Conservation (phyloP, 2,113 vertebrate species). For the Rhynchomys soricoides region DNA sequence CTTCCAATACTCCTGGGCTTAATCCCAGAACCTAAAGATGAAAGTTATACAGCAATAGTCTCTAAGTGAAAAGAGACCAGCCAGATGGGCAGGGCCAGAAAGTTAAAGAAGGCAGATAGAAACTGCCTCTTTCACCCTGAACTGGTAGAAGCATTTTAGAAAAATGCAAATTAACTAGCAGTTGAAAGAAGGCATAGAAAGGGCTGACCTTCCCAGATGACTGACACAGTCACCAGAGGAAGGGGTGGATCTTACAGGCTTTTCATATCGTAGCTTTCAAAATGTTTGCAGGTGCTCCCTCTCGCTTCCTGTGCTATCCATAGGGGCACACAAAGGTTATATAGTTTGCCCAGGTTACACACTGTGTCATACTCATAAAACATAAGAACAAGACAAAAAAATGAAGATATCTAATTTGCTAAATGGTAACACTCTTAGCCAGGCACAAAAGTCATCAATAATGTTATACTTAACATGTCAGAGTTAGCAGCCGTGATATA, state of each 20-base stretch:
- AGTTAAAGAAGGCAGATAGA: background rate
- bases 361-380: slow-evolving; percentile 44
- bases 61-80: background rate
- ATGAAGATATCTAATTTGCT: slow-evolving; percentile 68
- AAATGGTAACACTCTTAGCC: slow-evolving; percentile 65
- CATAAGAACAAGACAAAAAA: slow-evolving; percentile 34
- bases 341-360: slow-evolving; percentile 46
- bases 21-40: background rate
- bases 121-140: background rate
- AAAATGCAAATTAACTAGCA: slow-evolving; percentile 65
- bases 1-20: background rate
- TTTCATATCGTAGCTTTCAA: slow-evolving; percentile 57
- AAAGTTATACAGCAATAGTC: background rate
- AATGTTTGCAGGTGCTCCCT: slow-evolving; percentile 45
- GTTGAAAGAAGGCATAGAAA: slow-evolving; percentile 51
- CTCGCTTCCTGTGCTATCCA: slow-evolving; percentile 37
- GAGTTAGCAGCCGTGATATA: slow-evolving; percentile 65
- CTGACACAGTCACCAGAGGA: slow-evolving; percentile 29
- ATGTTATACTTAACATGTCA: slow-evolving; percentile 62
- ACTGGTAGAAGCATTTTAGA: slow-evolving; percentile 44
- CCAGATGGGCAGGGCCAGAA: background rate
- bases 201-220: slow-evolving; percentile 61
- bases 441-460: slow-evolving; percentile 66
- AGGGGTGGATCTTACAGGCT: background rate
- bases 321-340: slow-evolving; percentile 50